These are phyloP conservation scores for Euwallacea fornicatus DNA, from an alignment of 1,140 invertebrate species.

Conservation along the genomic window DNA sequence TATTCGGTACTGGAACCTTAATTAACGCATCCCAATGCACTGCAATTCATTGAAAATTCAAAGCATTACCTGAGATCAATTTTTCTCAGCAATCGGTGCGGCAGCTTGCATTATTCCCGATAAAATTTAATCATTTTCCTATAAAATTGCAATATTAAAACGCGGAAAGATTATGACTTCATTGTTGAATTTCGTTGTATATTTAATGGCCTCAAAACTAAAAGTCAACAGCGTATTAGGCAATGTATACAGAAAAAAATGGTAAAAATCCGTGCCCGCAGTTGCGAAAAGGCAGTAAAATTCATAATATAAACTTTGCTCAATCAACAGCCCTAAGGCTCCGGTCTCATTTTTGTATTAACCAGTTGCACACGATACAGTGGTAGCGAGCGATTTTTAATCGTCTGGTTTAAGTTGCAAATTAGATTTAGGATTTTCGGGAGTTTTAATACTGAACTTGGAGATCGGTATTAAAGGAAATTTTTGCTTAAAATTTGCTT, in stretches of 20 bases:
- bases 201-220: conserved; percentile 47
- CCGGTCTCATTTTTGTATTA: conserved; percentile 39
- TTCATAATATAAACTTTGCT: conserved; percentile 50
- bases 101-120: too few species aligned
- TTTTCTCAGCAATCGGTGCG: too few species aligned
- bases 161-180: conserved; percentile 36
- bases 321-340: conserved; percentile 45
- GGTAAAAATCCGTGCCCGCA: conserved; percentile 47
- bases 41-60: too few species aligned
- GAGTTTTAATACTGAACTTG: not conserved
- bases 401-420: conserved; percentile 3
- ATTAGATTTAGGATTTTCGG: conserved; percentile 9
- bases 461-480: too few species aligned
- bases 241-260: conserved; percentile 48
- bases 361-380: conserved; percentile 40
- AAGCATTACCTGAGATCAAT: too few species aligned
- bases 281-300: conserved; percentile 48
- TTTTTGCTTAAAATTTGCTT: too few species aligned
- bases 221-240: conserved; percentile 48
- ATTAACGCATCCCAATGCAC: too few species aligned
- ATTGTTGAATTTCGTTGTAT: conserved; percentile 45
- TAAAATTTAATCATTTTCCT: conserved; percentile 20
- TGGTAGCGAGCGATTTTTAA: conserved; percentile 18
- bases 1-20: too few species aligned
- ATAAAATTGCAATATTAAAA: conserved; percentile 35